phyloP scores from a whole-genome alignment of 2,888 invertebrate species.

The Syrista parreyssii region DNA sequence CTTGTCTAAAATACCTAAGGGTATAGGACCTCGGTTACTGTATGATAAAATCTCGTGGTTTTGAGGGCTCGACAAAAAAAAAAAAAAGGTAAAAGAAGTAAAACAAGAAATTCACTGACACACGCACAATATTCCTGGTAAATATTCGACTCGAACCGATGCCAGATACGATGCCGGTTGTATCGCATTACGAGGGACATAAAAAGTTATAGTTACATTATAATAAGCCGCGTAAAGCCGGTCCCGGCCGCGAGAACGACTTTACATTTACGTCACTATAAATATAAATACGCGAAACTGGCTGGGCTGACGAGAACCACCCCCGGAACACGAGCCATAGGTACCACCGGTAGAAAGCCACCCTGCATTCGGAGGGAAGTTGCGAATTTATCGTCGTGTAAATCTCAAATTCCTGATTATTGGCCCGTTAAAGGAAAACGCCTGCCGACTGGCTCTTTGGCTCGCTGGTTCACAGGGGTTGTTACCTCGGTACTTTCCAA shows the following conservation, averaged over 20 bases:
- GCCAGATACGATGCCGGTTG: constrained; percentile 30
- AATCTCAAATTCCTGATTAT: constrained; percentile 53
- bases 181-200: constrained; percentile 49
- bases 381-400: constrained; percentile 50
- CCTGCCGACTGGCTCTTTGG: neutral
- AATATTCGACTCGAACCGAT: constrained; percentile 37
- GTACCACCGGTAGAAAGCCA: neutral
- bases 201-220: constrained; percentile 62
- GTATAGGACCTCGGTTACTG: too few relatives aligned
- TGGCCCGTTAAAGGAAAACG: constrained; percentile 35
- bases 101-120: too few relatives aligned
- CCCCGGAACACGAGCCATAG: too few relatives aligned
- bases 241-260: constrained; percentile 38
- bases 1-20: too few relatives aligned
- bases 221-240: constrained; percentile 51
- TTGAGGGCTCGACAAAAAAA: too few relatives aligned
- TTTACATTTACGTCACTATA: constrained; percentile 48
- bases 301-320: constrained; percentile 1
- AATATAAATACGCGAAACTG: constrained; percentile 44
- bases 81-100: too few relatives aligned
- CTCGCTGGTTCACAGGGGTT: too few relatives aligned
- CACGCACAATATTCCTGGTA: constrained; percentile 16
- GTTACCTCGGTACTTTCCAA: neutral
- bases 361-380: constrained; percentile 12
- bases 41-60: too few relatives aligned